Evolutionary conservation across 2,113 vertebrate genomes (phyloP), one percentile per base, ranked within the genome.

Genomic region (Hippocampus barbouri): DNA sequence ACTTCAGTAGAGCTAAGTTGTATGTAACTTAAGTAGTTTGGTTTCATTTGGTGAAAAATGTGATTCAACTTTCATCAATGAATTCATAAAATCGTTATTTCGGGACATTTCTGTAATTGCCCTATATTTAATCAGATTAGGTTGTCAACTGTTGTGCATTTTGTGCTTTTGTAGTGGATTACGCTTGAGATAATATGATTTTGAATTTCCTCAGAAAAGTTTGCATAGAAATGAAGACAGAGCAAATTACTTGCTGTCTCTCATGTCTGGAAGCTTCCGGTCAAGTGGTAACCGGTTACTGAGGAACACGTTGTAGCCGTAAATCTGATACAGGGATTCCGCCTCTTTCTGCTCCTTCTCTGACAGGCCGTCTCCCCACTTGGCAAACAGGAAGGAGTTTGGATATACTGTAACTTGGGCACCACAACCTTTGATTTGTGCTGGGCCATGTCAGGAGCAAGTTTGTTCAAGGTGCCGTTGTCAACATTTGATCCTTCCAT

Each of bases 281-380:
- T 88, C 76, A 0, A 88, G 41, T 5, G 91, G 85, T 41, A 90
- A n/a, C 45, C 56, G 75, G 72, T 92, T 83, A 56, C 90, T 92
- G 10, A 91, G 80, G 70, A 90, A 91, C 21, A 57, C 85, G 5
- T 88, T 89, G 79, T 92, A 89, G 18, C 90, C 91, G 7, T 89
- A 91, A 14, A 83, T 76, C 66, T 81, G 51, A 68, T 83, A 92
- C 21, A 87, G 69, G 9, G 2, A 67, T 66, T 89, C 68, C 0
- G 89, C 90, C n/a, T 85, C 74, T n/a, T 25, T 79, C 64, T 91
- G 90, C 5, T 91, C 83, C 18, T 83, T 20, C 34, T 82, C 80
- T 20, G 85, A 72, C 21, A 92, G 78, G 2, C 49, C 68, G 0
- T 81, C 68, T 0, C 90, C 90, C 90, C 91, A 92, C 0, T 49